These are phyloP conservation scores for Promerops cafer DNA, from an alignment of 2,113 vertebrate genomes.

Conservation along the genomic window DNA sequence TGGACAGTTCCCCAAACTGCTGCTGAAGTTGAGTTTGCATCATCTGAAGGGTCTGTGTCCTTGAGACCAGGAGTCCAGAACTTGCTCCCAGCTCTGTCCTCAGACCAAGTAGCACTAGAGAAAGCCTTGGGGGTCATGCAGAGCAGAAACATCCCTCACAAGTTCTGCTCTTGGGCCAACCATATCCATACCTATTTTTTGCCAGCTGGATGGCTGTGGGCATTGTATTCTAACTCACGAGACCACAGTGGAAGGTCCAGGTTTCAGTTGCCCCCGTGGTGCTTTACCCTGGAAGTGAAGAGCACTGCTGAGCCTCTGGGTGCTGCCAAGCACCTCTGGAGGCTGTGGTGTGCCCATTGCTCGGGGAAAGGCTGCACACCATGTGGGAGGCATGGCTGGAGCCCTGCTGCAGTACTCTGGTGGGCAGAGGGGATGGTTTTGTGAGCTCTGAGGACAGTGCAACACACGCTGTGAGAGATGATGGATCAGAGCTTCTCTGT, in stretches of 20 bases:
- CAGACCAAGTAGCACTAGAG: too few relatives aligned
- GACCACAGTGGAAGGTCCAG: not conserved
- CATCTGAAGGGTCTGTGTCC: not conserved
- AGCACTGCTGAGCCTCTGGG: not conserved
- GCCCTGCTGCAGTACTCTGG: not conserved
- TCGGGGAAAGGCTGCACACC: not conserved
- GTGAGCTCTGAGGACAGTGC: not conserved
- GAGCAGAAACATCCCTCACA: not conserved
- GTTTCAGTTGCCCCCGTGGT: accelerated
- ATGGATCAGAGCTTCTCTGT: not conserved
- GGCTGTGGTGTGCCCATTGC: accelerated
- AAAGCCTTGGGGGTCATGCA: not conserved
- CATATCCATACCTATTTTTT: not conserved
- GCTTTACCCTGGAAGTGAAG: not conserved
- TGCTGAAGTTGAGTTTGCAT: not conserved
- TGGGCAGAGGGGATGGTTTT: not conserved
- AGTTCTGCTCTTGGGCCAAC: not conserved
- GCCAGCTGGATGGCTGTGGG: not conserved
- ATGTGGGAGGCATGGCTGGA: not conserved
- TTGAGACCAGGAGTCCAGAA: not conserved
- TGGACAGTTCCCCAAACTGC: not conserved
- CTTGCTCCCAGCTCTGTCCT: not conserved
- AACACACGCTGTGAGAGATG: not conserved
- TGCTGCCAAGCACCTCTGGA: not conserved
- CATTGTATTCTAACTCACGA: not conserved